These are phyloP conservation scores for Philaenus spumarius DNA, from an alignment of 1,140 invertebrate genomes.

Conservation along the genomic window DNA sequence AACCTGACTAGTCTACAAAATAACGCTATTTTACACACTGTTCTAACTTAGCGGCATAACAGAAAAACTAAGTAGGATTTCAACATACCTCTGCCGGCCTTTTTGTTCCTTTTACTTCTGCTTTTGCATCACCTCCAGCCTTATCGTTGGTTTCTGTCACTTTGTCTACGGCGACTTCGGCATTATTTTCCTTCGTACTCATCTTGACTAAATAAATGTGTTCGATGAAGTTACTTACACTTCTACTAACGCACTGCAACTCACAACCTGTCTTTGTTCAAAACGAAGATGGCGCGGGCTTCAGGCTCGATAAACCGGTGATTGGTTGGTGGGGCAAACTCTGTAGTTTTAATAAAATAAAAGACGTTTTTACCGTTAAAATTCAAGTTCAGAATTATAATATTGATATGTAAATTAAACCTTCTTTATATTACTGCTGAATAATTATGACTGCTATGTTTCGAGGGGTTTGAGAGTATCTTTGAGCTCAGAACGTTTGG, in stretches of 20 bases:
- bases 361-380: constrained; percentile 13
- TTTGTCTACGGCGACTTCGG: constrained; percentile 74
- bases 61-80: too few relatives aligned
- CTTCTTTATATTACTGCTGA: constrained; percentile 7
- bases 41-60: too few relatives aligned
- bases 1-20: too few relatives aligned
- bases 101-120: constrained; percentile 77
- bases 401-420: constrained; percentile 10
- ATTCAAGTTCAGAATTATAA: constrained; percentile 15
- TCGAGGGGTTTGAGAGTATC: constrained; percentile 52
- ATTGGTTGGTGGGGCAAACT: constrained; percentile 45
- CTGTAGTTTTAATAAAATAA: constrained; percentile 15
- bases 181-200: constrained; percentile 78
- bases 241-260: constrained; percentile 29
- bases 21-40: too few relatives aligned
- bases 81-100: constrained; percentile 76
- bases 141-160: constrained; percentile 64
- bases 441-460: constrained; percentile 13
- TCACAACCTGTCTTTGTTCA: constrained; percentile 54
- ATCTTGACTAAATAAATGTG: constrained; percentile 54
- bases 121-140: constrained; percentile 59
- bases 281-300: constrained; percentile 76
- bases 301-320: constrained; percentile 48
- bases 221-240: constrained; percentile 23
- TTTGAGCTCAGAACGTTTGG: too few relatives aligned